phyloP scores from a whole-genome alignment of 2,888 invertebrate genomes.

The Nezara viridula region DNA sequence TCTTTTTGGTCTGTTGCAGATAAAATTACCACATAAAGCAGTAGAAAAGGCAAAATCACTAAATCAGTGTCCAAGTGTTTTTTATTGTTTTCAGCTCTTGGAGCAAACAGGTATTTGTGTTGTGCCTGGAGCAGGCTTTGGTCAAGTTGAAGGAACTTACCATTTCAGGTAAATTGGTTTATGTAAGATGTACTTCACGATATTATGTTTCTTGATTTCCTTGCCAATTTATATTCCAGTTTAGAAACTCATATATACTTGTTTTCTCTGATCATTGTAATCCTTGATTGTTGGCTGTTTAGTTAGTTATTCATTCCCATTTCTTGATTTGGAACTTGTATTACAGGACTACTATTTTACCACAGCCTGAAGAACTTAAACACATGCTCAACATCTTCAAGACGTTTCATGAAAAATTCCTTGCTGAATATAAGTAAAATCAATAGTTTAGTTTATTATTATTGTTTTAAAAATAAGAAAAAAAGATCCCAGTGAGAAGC shows the following conservation, averaged over 20 bases:
- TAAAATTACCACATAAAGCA: constrained; percentile 86
- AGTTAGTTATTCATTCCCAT: not conserved
- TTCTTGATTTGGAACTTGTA: constrained; percentile 1
- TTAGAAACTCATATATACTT: not conserved
- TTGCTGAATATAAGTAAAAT: constrained; percentile 78
- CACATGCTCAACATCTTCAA: constrained; percentile 87
- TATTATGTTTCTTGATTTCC: not conserved
- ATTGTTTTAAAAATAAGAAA: not conserved
- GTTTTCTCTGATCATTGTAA: not conserved
- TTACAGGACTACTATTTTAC: constrained; percentile 90
- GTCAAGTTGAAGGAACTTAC: constrained; percentile 92
- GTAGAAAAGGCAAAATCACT: constrained; percentile 84
- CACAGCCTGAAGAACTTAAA: constrained; percentile 85
- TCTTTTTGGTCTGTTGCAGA: constrained; percentile 67
- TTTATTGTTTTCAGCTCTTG: constrained; percentile 92
- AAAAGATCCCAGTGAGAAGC: not conserved
- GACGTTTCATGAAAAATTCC: constrained; percentile 87
- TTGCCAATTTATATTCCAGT: not conserved
- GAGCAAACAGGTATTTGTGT: constrained; percentile 96
- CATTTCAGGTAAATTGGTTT: constrained; percentile 80
- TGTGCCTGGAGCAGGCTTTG: constrained; percentile 95
- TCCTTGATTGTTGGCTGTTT: no score
- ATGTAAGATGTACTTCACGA: no score
- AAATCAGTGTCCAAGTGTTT: constrained; percentile 85
- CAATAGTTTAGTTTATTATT: not conserved